A percentile compares a stretch with the other conserved stretches of the same genome.
Conservation (phyloP, 1,140 invertebrate species). For the Pseudomyrmex flavicornis region DNA sequence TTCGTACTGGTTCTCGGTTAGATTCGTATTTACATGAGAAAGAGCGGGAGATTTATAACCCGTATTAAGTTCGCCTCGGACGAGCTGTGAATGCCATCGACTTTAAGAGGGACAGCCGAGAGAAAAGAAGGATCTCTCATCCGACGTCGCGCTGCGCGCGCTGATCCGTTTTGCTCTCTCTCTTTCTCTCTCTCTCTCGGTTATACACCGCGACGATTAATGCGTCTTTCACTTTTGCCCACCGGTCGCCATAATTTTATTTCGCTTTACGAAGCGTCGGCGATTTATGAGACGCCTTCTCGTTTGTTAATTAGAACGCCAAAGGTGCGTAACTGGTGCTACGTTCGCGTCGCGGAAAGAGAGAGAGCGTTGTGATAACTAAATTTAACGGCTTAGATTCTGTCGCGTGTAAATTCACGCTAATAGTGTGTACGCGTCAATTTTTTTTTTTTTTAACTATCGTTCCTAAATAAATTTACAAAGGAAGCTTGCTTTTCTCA, state of each 20-base stretch:
- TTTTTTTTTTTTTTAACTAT: neutral
- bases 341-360: neutral
- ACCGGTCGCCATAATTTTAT: constrained; percentile 27
- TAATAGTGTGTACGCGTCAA: neutral
- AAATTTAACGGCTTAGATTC: constrained; percentile 36
- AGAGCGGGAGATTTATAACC: constrained; percentile 77
- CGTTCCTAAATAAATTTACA: neutral
- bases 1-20: constrained; percentile 63
- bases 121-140: constrained; percentile 45
- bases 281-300: constrained; percentile 47
- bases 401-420: neutral
- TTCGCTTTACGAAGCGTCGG: constrained; percentile 21
- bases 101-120: constrained; percentile 17
- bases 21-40: constrained; percentile 78
- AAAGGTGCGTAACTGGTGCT: constrained; percentile 25
- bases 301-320: constrained; percentile 28
- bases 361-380: neutral
- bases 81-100: constrained; percentile 57
- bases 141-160: constrained; percentile 9
- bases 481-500: neutral
- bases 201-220: constrained; percentile 46
- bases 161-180: constrained; percentile 44
- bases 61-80: constrained; percentile 70
- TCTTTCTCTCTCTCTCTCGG: too few species aligned
- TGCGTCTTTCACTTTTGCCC: constrained; percentile 39